Evolutionary conservation across 1,140 invertebrate genomes (phyloP), one percentile per base, ranked within the genome.

Genomic region (Papilio aristodemus): DNA sequence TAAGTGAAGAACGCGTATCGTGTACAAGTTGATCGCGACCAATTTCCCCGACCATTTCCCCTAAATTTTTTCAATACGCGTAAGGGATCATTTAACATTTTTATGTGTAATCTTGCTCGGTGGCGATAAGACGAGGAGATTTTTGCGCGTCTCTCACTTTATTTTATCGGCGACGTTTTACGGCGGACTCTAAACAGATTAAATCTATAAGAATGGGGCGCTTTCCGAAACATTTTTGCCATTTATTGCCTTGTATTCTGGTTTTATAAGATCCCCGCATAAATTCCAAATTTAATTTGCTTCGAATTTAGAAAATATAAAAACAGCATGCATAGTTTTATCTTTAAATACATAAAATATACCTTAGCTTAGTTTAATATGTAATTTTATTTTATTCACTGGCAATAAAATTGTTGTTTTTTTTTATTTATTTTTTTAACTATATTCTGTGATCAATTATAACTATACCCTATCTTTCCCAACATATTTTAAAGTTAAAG

Each of bases 31-130:
- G 58, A 39, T 57, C 73, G 73, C 75, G 76, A 70, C 75, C 85
- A 86, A 86, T 87, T 87, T 85, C 78, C 74, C 77, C 75, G 74
- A 76, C 73, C 81, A 84, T 87, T 87, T 84, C 86, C 85, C 81
- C 75, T 74, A 77, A 83, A 82, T 89, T 89, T 90, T 91, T 91
- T 89, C 86, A 91, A 91, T 89, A 86, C 83, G 79, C 84, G 86
- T 91, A 89, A 85, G 77, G 81, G 89, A 86, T 85, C 87, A 89
- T 91, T 91, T 89, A 91, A 89, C 89, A 91, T 89, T 91, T 91
- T 91, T 89, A 91, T 91, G 89, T 89, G 87, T 91, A 91, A 91
- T 91, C 89, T 86, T 83, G 83, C 86, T 83, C 74, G 84, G 84
- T 84, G 83, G 86, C 84, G 84, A 87, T 89, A 84, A 88, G 85